Evolutionary conservation across 1,140 invertebrate species (phyloP).

Genomic region (Helicoverpa armigera): DNA sequence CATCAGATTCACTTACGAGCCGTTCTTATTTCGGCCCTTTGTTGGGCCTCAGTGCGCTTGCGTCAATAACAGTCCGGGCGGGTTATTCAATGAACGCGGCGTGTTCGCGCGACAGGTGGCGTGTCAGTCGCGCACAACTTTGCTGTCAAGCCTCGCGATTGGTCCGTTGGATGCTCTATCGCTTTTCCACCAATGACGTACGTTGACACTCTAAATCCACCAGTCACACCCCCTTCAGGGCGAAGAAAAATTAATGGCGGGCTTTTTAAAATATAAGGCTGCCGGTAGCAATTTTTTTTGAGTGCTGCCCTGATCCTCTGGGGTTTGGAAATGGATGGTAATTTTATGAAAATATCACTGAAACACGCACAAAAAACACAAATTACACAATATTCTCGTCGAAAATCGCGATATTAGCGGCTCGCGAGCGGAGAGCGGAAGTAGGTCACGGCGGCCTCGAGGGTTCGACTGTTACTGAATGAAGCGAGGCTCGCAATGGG

Average conservation of each 20-base stretch:
- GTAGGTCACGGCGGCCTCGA: slow-evolving; percentile 79
- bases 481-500: slow-evolving; percentile 75
- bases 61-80: slow-evolving; percentile 82
- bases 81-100: slow-evolving; percentile 82
- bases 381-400: slow-evolving; percentile 13
- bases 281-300: slow-evolving; percentile 48
- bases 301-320: not conserved
- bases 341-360: slow-evolving; percentile 42
- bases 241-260: slow-evolving; percentile 47
- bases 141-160: slow-evolving; percentile 62
- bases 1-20: slow-evolving; percentile 87
- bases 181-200: slow-evolving; percentile 71
- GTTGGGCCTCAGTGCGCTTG: slow-evolving; percentile 84
- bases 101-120: slow-evolving; percentile 81
- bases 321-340: not conserved
- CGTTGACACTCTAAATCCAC: slow-evolving; percentile 50
- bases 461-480: slow-evolving; percentile 82
- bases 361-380: slow-evolving; percentile 8
- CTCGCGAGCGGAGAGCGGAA: slow-evolving; percentile 59
- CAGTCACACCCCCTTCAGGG: slow-evolving; percentile 61
- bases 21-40: slow-evolving; percentile 84
- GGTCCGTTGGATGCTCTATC: slow-evolving; percentile 54
- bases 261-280: slow-evolving; percentile 58
- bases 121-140: slow-evolving; percentile 70
- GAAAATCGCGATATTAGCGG: slow-evolving; percentile 45